Evolutionary conservation across 2,888 invertebrate genomes (phyloP).

Genomic region (Sceliomorpha sp.): DNA sequence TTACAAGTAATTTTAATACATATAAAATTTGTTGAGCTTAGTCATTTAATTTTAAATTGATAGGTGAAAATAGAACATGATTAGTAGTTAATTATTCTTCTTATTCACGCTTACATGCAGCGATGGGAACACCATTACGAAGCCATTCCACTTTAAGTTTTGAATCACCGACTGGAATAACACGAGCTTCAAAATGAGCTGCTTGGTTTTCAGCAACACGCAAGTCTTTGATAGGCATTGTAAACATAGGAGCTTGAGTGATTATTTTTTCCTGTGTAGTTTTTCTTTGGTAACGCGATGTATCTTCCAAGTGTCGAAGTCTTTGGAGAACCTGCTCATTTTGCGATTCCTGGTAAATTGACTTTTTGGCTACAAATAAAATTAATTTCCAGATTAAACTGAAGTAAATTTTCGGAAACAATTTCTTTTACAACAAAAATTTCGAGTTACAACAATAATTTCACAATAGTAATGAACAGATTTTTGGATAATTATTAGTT

Average conservation of each 20-base stretch:
- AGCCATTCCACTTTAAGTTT: constrained; percentile 96
- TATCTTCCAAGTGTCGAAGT: constrained; percentile 90
- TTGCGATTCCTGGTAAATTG: constrained; percentile 92
- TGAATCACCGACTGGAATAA: constrained; percentile 96
- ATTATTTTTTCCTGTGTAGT: constrained; percentile 88
- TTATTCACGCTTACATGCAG: constrained; percentile 87
- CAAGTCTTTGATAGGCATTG: constrained; percentile 93
- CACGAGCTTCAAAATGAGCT: constrained; percentile 95
- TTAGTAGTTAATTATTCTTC: no score
- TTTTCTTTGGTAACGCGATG: constrained; percentile 87
- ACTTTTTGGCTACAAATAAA: constrained; percentile 84
- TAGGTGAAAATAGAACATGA: constrained; percentile 7
- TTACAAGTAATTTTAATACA: constrained; percentile 3
- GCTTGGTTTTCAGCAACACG: constrained; percentile 94
- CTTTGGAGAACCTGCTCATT: constrained; percentile 92
- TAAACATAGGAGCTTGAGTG: constrained; percentile 95
- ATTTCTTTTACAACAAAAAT: no score
- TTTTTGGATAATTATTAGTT: no score
- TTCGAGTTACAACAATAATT: no score
- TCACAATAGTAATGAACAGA: no score
- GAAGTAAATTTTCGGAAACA: constrained; percentile 20
- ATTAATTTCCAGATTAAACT: constrained; percentile 14
- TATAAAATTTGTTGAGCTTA: neutral
- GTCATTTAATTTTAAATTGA: neutral
- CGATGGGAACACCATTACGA: constrained; percentile 93